phyloP scores from a whole-genome alignment of 2,113 vertebrate genomes.

The Muscicapa adusta region DNA sequence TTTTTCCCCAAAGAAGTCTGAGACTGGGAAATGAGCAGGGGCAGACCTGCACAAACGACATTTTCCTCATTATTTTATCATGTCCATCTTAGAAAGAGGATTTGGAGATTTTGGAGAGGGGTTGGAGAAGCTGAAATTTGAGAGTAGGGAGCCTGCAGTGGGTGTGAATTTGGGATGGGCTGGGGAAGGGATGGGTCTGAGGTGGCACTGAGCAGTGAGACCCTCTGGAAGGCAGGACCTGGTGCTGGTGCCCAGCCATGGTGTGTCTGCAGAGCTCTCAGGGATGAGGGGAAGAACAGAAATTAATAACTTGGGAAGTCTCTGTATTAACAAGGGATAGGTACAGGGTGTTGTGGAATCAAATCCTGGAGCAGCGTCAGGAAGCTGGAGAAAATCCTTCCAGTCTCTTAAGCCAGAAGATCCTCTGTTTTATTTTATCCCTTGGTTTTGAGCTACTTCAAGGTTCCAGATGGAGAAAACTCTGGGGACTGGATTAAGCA shows the following conservation, averaged over 20 bases:
- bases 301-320: not conserved
- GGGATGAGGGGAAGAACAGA: not conserved
- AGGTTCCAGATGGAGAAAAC: slow-evolving; percentile 14
- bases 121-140: not conserved
- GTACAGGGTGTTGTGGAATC: slow-evolving; percentile 1
- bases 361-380: slow-evolving; percentile 35
- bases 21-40: not conserved
- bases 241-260: not conserved
- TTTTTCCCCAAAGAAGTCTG: not conserved
- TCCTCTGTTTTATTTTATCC: slow-evolving; percentile 24
- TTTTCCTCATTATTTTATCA: not conserved
- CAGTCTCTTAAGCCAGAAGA: slow-evolving; percentile 63
- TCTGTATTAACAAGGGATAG: slow-evolving; percentile 33
- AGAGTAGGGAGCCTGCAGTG: not conserved
- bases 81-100: not conserved
- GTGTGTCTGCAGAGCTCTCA: not conserved
- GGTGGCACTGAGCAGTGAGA: not conserved
- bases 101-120: too few relatives aligned
- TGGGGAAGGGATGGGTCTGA: not conserved
- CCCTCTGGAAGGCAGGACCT: not conserved
- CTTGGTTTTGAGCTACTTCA: slow-evolving; percentile 38
- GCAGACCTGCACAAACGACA: fast-evolving
- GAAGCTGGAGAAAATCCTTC: slow-evolving; percentile 64
- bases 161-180: not conserved
- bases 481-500: slow-evolving; percentile 53